phyloP scores from a whole-genome alignment of 2,888 invertebrate genomes.

The Clusia tigrina region DNA sequence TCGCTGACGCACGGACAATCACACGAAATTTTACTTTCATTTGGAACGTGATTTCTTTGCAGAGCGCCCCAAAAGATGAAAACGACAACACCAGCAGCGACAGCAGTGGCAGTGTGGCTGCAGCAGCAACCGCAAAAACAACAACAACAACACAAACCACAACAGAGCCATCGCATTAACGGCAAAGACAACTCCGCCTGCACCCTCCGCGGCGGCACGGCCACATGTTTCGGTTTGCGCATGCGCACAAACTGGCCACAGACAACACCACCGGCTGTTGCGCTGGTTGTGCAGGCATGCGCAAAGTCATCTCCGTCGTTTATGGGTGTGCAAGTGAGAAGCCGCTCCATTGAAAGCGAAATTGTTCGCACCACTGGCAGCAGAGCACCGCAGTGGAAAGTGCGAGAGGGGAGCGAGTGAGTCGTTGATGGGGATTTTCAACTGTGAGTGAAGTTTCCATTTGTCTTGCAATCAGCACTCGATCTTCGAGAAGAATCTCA shows the following conservation, averaged over 20 bases:
- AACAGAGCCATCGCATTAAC: too few relatives aligned
- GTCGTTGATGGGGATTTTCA: too few relatives aligned
- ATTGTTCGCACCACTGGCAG: slow-evolving; percentile 29
- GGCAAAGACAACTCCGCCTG: not conserved
- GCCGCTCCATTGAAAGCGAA: slow-evolving; percentile 50
- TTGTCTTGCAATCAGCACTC: too few relatives aligned
- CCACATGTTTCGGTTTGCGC: not conserved
- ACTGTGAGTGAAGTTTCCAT: too few relatives aligned
- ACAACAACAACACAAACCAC: slow-evolving; percentile 16
- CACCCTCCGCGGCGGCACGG: too few relatives aligned
- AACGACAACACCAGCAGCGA: slow-evolving; percentile 10
- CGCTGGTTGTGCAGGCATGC: slow-evolving; percentile 6
- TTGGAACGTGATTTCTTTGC: slow-evolving; percentile 59
- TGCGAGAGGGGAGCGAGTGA: too few relatives aligned
- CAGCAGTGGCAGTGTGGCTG: not conserved
- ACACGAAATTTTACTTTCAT: slow-evolving; percentile 60
- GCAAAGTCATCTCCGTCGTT: too few relatives aligned
- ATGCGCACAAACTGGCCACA: slow-evolving; percentile 10
- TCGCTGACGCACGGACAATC: slow-evolving; percentile 41
- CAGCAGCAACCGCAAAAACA: slow-evolving; percentile 12
- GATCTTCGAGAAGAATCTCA: too few relatives aligned
- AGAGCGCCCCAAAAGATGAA: too few relatives aligned
- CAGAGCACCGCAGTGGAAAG: not conserved
- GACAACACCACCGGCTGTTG: slow-evolving; percentile 7
- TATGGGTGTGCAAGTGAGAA: too few relatives aligned